Base-by-base conservation (phyloP, 2,888 invertebrate genomes). In the Pseudococcus longispinus region DNA sequence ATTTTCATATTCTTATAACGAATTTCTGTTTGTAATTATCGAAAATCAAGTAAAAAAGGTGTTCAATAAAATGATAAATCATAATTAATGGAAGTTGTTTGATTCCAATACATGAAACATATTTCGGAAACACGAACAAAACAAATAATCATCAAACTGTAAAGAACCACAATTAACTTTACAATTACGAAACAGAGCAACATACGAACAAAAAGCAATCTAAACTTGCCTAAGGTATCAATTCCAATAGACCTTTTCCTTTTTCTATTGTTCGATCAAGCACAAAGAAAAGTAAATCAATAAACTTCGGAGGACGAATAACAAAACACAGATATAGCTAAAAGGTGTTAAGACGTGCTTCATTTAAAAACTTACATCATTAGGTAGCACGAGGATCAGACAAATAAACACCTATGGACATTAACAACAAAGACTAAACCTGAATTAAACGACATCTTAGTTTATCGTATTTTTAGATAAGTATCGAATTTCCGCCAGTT, bases 401-500 rank as follows among this genome's bases (percentile, higher is more conserved):
- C n/a, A 46, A 51, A 51, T 9, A 60, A 60, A 60, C 60, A 60
- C 60, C 8, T 23, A 9, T 60, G 11, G 23, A 60, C 23, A 8
- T 60, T 60, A n/a, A 9, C 3, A 60, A 60, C 60, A 60, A 60
- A 60, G 23, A 23, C 4, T 0, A n/a, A 37, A 37, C 11, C 60
- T 9, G 8, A 20, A 60, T 60, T 20, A 60, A 60, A 60, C 77
- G 77, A 80, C 77, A 80, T 23, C 42, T 80, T 13, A 18, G 15
- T 11, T 80, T 42, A 80, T 80, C 2, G 4, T 42, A 80, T 80
- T 80, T n/a, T 42, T 5, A 42, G 13, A 32, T 80, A 32, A 42
- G 77, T 80, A 80, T 80, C 77, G 13, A 8, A n/a, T 80, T 80
- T 80, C 77, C 77, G 77, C 42, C 77, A 60, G 8, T 60, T 23